phyloP scores from a whole-genome alignment of 1,140 invertebrate species.

The Saccostrea glomerata region DNA sequence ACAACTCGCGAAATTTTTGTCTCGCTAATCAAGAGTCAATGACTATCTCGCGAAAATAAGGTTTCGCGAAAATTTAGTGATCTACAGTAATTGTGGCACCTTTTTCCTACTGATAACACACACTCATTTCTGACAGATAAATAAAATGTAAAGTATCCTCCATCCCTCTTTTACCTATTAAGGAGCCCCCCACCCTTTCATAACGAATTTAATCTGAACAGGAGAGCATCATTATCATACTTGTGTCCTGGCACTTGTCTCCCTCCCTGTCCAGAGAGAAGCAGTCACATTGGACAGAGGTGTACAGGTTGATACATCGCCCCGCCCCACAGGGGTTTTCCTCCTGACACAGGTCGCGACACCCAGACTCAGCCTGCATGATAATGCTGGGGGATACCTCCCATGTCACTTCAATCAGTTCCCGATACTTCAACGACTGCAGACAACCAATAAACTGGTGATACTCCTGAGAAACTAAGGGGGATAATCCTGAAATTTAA shows the following conservation, averaged over 20 bases:
- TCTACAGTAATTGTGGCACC: too few relatives aligned
- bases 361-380: constrained; percentile 65
- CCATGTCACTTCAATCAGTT: constrained; percentile 88
- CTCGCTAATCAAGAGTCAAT: too few relatives aligned
- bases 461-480: background rate
- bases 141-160: too few relatives aligned
- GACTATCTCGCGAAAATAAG: too few relatives aligned
- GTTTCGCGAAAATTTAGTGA: too few relatives aligned
- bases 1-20: too few relatives aligned
- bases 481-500: background rate
- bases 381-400: constrained; percentile 87
- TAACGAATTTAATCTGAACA: too few relatives aligned
- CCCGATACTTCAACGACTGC: constrained; percentile 89
- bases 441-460: constrained; percentile 94
- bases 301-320: constrained; percentile 70
- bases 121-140: too few relatives aligned
- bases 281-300: constrained; percentile 81
- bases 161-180: too few relatives aligned
- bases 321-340: constrained; percentile 66
- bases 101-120: too few relatives aligned
- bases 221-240: constrained; percentile 80
- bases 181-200: too few relatives aligned
- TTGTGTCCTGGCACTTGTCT: constrained; percentile 92
- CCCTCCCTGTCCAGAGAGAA: constrained; percentile 95
- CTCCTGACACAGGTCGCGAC: constrained; percentile 82